phyloP scores from a whole-genome alignment of 1,140 invertebrate species.

The Neelides sp. region DNA sequence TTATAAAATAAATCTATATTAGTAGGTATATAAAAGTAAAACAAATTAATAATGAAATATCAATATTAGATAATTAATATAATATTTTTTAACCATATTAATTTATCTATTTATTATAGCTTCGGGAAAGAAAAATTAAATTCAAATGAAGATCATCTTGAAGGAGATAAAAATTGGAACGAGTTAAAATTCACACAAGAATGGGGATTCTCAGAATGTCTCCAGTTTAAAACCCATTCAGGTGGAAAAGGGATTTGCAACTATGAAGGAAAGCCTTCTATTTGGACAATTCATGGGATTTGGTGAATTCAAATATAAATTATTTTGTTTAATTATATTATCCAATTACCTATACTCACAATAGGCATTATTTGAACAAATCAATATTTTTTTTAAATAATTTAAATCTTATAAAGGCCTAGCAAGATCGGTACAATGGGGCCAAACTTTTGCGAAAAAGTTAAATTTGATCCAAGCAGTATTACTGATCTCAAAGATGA shows the following conservation, averaged over 20 bases:
- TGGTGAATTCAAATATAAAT: constrained; percentile 13
- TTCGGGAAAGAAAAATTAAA: too few relatives aligned
- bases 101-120: too few relatives aligned
- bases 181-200: constrained; percentile 26
- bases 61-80: too few relatives aligned
- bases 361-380: too few relatives aligned
- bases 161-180: constrained; percentile 21
- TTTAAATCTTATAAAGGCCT: constrained; percentile 17
- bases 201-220: constrained; percentile 25
- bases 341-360: too few relatives aligned
- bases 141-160: too few relatives aligned
- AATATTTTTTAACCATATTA: too few relatives aligned
- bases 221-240: constrained; percentile 22
- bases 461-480: constrained; percentile 20
- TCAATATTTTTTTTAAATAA: too few relatives aligned
- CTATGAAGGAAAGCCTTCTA: constrained; percentile 23
- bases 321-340: too few relatives aligned
- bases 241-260: constrained; percentile 9
- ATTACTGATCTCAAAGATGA: constrained; percentile 14
- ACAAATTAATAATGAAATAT: too few relatives aligned
- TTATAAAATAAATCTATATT: too few relatives aligned
- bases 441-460: constrained; percentile 27
- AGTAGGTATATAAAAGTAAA: too few relatives aligned
- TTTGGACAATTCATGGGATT: constrained; percentile 31
- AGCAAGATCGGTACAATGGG: constrained; percentile 18